Conservation (phyloP, 2,888 invertebrate species). For the Embidobia sp. region DNA sequence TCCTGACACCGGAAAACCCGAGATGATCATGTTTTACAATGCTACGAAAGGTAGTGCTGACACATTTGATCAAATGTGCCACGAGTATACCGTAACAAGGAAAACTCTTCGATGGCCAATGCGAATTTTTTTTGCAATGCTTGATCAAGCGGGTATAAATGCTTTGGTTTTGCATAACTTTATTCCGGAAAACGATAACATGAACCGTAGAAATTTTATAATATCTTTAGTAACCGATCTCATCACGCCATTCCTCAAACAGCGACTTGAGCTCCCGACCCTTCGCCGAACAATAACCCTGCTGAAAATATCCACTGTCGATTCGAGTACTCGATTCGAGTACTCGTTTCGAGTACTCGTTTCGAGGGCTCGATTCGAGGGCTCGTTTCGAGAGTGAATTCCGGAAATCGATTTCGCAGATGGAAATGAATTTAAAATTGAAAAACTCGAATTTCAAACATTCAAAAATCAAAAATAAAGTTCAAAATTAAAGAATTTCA, state of each 20-base stretch:
- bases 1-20: constrained; percentile 46
- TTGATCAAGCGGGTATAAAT: neutral
- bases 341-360: too few species aligned
- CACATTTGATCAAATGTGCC: constrained; percentile 68
- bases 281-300: neutral
- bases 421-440: too few species aligned
- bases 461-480: too few species aligned
- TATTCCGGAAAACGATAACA: neutral
- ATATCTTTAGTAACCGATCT: neutral
- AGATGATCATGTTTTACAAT: constrained; percentile 68
- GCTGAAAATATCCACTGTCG: too few species aligned
- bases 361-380: too few species aligned
- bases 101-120: neutral
- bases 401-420: too few species aligned
- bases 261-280: neutral
- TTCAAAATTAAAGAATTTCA: too few species aligned
- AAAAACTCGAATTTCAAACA: too few species aligned
- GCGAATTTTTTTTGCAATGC: neutral
- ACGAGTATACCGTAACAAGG: constrained; percentile 45
- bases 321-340: too few species aligned
- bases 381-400: too few species aligned
- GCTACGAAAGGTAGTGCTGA: constrained; percentile 69
- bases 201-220: neutral
- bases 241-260: neutral
- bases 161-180: neutral